Conservation (phyloP, 2,888 invertebrate species). For the Hypercompe scribonia region DNA sequence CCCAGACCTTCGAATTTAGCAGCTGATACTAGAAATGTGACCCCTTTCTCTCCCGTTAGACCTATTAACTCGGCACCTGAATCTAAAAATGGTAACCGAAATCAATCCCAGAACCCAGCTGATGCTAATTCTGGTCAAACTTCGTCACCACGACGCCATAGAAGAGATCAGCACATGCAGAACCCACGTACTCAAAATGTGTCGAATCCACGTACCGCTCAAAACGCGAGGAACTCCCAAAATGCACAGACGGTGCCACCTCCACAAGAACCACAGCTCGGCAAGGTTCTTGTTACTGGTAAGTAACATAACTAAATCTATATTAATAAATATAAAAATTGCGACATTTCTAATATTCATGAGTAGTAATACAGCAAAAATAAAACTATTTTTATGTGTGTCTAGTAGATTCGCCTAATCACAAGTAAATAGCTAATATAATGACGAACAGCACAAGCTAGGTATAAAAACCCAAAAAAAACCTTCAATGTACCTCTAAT, state of each 20-base stretch:
- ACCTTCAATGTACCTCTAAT: no score
- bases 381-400: not conserved
- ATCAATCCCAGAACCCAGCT: not conserved
- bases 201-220: not conserved
- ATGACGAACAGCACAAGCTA: no score
- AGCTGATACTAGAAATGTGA: not conserved
- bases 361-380: no score
- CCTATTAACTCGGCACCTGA: slow-evolving; percentile 4
- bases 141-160: slow-evolving; percentile 14
- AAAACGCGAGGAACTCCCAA: slow-evolving; percentile 1
- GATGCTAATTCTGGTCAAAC: not conserved
- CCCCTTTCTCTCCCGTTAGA: not conserved
- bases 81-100: slow-evolving; percentile 3
- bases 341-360: no score
- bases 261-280: slow-evolving; percentile 8
- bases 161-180: not conserved
- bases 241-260: slow-evolving; percentile 1
- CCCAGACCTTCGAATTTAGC: not conserved
- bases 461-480: no score
- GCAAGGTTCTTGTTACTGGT: slow-evolving; percentile 54
- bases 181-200: not conserved
- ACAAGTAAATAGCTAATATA: no score
- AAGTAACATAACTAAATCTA: slow-evolving; percentile 15
- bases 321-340: not conserved
- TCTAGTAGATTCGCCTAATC: not conserved